A percentile compares a stretch with the other conserved stretches of the same genome.
Conservation (phyloP, 1,140 invertebrate species). For the Bombus confusus region DNA sequence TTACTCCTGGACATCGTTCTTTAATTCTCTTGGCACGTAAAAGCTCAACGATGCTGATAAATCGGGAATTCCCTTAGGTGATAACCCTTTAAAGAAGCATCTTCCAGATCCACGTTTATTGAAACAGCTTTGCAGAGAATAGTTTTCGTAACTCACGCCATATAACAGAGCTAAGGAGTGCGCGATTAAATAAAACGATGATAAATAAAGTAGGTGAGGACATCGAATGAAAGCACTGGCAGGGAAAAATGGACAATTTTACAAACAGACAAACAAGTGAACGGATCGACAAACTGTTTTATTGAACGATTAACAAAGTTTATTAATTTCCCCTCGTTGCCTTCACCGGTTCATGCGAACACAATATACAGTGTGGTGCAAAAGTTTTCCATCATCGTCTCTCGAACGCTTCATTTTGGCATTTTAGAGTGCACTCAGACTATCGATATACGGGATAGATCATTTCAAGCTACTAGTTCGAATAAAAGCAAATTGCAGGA, state of each 20-base stretch:
- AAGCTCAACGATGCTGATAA: not conserved
- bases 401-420: no score
- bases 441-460: no score
- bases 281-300: not conserved
- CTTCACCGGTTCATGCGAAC: not conserved
- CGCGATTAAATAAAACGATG: not conserved
- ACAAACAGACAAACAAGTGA: not conserved
- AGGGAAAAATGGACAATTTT: not conserved
- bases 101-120: not conserved
- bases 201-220: not conserved
- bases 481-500: no score
- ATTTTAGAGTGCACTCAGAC: no score
- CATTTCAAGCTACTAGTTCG: no score
- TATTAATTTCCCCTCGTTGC: conserved; percentile 6
- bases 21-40: not conserved
- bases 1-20: no score
- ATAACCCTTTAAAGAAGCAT: not conserved
- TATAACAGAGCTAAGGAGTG: not conserved
- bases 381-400: not conserved
- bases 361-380: not conserved
- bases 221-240: not conserved
- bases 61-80: not conserved
- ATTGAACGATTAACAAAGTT: not conserved
- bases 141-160: not conserved
- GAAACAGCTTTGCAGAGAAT: not conserved